Conservation (phyloP, 2,888 invertebrate species). For the Rapana venosa region DNA sequence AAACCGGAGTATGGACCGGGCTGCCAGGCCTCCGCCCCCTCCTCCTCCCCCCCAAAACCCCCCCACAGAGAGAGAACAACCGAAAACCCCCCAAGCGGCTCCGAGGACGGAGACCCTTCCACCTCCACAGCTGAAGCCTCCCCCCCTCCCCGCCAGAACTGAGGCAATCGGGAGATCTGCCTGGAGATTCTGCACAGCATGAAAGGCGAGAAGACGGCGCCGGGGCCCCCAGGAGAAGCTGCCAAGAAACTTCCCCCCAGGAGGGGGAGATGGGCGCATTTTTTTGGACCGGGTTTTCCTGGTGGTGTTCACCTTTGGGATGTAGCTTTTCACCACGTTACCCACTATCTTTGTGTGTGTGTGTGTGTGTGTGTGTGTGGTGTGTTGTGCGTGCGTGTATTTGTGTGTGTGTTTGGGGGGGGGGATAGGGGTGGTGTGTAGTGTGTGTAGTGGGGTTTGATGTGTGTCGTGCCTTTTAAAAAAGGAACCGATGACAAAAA, state of each 20-base stretch:
- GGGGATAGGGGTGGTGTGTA: too few relatives aligned
- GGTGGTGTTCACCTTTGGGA: slow-evolving; percentile 50
- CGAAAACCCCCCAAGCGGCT: too few relatives aligned
- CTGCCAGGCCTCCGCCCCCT: too few relatives aligned
- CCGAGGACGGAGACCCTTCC: background rate
- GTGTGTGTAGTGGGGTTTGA: background rate
- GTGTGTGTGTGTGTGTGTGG: background rate
- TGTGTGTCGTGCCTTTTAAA: too few relatives aligned
- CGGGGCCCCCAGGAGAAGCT: background rate
- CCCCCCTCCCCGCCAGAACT: background rate
- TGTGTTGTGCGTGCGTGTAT: background rate
- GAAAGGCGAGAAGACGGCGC: background rate
- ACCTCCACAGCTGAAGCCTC: too few relatives aligned
- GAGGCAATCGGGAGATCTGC: background rate
- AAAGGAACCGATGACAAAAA: too few relatives aligned
- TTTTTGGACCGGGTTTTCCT: slow-evolving; percentile 60
- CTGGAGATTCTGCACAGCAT: slow-evolving; percentile 14
- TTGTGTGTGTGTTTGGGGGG: background rate
- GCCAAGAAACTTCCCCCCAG: slow-evolving; percentile 35
- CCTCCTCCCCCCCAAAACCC: too few relatives aligned
- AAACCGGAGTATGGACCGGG: too few relatives aligned
- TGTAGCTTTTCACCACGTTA: too few relatives aligned
- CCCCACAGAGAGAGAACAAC: too few relatives aligned
- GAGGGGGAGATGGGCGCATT: slow-evolving; percentile 60
- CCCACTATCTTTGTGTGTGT: too few relatives aligned